Evolutionary conservation across 2,888 invertebrate genomes (phyloP), one percentile per base, ranked within the genome.

Genomic region (Cataglyphis rosenhaueri): DNA sequence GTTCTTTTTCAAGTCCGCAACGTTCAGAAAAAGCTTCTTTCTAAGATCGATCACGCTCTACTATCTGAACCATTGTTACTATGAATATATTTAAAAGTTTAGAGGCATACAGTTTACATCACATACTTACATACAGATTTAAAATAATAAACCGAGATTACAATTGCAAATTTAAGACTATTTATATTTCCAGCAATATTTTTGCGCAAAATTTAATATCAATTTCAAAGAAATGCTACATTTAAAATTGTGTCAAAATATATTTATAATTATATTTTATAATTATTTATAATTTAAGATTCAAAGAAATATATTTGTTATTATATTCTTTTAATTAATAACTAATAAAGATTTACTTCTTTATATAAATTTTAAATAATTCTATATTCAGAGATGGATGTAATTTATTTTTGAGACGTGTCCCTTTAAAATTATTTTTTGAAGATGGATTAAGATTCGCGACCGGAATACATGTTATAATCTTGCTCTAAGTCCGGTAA

Each of bases 21-120:
- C 32, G 38, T 44, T 70, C 21, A 44, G 21, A 78, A 71, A 70
- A 78, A 78, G 70, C 59, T 78, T 71, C 78, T 25, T 41, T 70
- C 8, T 3, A 70, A 70, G 70, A 78, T 78, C 71, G 59, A 71
- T 78, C 59, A 44, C 21, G 21, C 12, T 78, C 70, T 70, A 32
- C 44, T 78, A 71, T 78, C 70, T 71, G 18, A 78, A 59, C 44
- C 44, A 71, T 44, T 21, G 32, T 71, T 78, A 70, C 21, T 57
- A 21, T 78, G 41, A 78, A 78, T 78, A 78, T 35, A 35, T 35
- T 78, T 59, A 48, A 32, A 78, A 55, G 38, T 12, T 18, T 38
- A n/a, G 3, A 55, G 66, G 38, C 21, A 25, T 55, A 66, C 15
- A 21, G 15, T 38, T 68, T 66, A 35, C n/a, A 55, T 29, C 59